phyloP scores from a whole-genome alignment of 2,888 invertebrate species.

The Drosophila nr. perissopoda region DNA sequence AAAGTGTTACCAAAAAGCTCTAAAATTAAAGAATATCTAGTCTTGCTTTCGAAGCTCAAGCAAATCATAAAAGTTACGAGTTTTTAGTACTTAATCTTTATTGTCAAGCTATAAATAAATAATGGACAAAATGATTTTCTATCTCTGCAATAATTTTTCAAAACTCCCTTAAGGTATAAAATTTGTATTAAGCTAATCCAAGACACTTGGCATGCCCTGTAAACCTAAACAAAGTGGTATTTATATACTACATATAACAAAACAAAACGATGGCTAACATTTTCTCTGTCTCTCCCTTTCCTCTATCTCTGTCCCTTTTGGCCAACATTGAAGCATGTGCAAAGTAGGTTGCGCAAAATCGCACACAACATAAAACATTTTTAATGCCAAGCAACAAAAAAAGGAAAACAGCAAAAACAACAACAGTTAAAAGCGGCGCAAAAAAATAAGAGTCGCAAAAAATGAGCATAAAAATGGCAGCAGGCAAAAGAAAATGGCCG shows the following conservation, averaged over 20 bases:
- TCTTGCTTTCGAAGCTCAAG: neutral
- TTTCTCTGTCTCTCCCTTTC: neutral
- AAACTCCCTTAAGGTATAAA: neutral
- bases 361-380: slow-evolving; percentile 81
- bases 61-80: neutral
- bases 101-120: neutral
- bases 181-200: neutral
- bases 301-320: slow-evolving; percentile 10
- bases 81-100: neutral
- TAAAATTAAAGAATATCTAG: neutral
- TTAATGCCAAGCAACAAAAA: slow-evolving; percentile 72
- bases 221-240: slow-evolving; percentile 13
- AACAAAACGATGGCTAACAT: slow-evolving; percentile 35
- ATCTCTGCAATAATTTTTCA: neutral
- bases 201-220: slow-evolving; percentile 4
- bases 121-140: neutral
- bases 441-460: slow-evolving; percentile 61
- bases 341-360: slow-evolving; percentile 81
- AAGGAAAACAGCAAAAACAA: slow-evolving; percentile 5
- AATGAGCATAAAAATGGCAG: slow-evolving; percentile 78
- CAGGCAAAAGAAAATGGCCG: slow-evolving; percentile 79
- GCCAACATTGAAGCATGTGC: slow-evolving; percentile 67
- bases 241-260: slow-evolving; percentile 43
- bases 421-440: slow-evolving; percentile 26
- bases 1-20: neutral